A percentile compares a stretch with the other conserved stretches of the same genome.
phyloP scores from a whole-genome alignment of 2,113 vertebrate genomes.

The Mirza zaza region DNA sequence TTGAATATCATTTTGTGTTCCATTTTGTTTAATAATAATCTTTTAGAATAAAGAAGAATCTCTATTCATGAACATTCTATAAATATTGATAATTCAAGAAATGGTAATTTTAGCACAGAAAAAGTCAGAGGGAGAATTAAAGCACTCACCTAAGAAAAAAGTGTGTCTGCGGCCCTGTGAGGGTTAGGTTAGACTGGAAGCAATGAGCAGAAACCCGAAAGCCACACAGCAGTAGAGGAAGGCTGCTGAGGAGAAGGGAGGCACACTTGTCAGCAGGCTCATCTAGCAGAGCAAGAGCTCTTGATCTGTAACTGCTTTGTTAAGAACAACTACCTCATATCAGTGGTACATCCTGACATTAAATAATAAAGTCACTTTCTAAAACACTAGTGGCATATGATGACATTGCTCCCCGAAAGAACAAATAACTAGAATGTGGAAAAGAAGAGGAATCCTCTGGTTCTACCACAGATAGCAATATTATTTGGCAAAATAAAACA shows the following conservation, averaged over 20 bases:
- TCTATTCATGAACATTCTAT: not conserved
- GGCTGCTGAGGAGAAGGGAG: not conserved
- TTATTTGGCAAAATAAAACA: not conserved
- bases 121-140: not conserved
- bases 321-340: not conserved
- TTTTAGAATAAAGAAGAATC: slow-evolving; percentile 15
- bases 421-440: not conserved
- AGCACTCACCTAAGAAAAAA: not conserved
- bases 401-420: not conserved
- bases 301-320: not conserved
- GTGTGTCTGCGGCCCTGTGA: not conserved
- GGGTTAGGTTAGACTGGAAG: not conserved
- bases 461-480: not conserved
- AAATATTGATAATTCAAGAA: not conserved
- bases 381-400: not conserved
- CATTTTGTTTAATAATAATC: not conserved
- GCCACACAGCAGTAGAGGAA: fast-evolving
- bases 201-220: not conserved
- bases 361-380: not conserved
- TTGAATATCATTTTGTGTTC: not conserved
- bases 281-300: not conserved
- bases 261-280: not conserved
- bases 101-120: not conserved
- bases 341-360: not conserved
- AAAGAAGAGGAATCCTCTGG: not conserved